phyloP scores from a whole-genome alignment of 1,140 invertebrate genomes.

The Trichomalopsis sarcophagae region DNA sequence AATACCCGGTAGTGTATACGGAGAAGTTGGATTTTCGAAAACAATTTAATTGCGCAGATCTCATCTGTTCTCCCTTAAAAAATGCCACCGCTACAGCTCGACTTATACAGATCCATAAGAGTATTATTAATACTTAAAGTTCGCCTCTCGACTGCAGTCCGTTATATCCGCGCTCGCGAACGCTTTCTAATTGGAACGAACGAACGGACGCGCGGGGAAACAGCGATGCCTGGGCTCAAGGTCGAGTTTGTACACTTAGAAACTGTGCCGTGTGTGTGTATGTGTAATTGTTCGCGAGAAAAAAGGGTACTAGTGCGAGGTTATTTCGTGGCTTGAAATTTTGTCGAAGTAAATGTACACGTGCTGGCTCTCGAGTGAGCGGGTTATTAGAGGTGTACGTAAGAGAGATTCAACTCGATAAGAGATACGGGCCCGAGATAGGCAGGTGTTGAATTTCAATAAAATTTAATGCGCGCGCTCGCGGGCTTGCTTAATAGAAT shows the following conservation, averaged over 20 bases:
- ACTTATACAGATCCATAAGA: not conserved
- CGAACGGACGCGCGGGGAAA: slow-evolving; percentile 12
- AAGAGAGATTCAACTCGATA: not conserved
- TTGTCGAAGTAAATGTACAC: not conserved
- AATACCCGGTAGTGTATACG: not conserved
- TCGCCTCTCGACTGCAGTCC: not conserved
- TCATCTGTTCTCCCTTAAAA: not conserved
- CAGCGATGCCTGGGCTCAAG: slow-evolving; percentile 35
- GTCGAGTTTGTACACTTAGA: not conserved
- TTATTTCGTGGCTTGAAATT: slow-evolving; percentile 26
- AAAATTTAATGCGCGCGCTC: not conserved
- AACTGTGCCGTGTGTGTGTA: not conserved
- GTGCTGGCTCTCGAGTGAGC: not conserved
- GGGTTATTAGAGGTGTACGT: not conserved
- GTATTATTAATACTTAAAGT: slow-evolving; percentile 33
- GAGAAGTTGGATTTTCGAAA: not conserved
- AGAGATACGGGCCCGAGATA: not conserved
- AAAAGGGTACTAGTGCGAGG: not conserved
- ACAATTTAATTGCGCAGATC: not conserved
- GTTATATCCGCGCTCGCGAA: not conserved
- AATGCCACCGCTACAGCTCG: not conserved
- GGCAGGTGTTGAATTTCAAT: slow-evolving; percentile 30
- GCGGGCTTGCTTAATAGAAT: slow-evolving; percentile 1
- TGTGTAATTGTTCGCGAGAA: not conserved
- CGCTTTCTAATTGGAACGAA: slow-evolving; percentile 46